Evolutionary conservation across 2,888 invertebrate species (phyloP), one percentile per base, ranked within the genome.

Genomic region (Cephus pygmeus): DNA sequence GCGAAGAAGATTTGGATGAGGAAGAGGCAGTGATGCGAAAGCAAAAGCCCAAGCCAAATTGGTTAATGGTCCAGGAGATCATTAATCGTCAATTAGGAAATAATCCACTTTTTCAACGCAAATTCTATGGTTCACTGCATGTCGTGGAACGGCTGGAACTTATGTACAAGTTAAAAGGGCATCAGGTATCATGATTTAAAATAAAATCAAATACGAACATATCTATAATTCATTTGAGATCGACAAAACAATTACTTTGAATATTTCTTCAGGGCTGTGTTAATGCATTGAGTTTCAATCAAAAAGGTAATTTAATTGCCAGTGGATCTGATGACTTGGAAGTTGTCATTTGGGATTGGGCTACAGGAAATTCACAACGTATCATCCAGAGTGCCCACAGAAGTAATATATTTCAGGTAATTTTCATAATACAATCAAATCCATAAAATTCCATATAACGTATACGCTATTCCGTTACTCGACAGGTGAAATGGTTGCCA

Each of bases 341-440:
- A 81, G 95, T 98, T 11, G 94, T 96, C 15, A 92, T 99, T 12
- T 98, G 98, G 98, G 96, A 98, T 90, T 98, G 98, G 98, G 94
- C 96, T 30, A 92, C 93, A 15, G 95, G 95, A 77, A 94, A 93
- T 81, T 92, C 94, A 1, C 90, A 94, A 68, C 93, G 96, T 83
- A 93, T 93, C 4, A 96, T 96, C 86, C 94, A 95, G 85, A 97
- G 96, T 33, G 97, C 97, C 2, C 98, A 98, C 92, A 93, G 94
- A 82, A 94, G 95, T 69, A 98, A 98, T 90, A 96, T 98, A 77
- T 98, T 98, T 91, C 97, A 97, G 92, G 96, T 97, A 91, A 93
- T 87, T 82, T 75, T 56, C n/a, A 75, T 73, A 69, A 69, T 33
- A 34, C 56, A 33, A 40, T 9, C 56, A 23, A 56, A 56, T 23